These are phyloP conservation scores for Elysia crispata DNA, from an alignment of 2,888 invertebrate genomes.

Conservation along the genomic window DNA sequence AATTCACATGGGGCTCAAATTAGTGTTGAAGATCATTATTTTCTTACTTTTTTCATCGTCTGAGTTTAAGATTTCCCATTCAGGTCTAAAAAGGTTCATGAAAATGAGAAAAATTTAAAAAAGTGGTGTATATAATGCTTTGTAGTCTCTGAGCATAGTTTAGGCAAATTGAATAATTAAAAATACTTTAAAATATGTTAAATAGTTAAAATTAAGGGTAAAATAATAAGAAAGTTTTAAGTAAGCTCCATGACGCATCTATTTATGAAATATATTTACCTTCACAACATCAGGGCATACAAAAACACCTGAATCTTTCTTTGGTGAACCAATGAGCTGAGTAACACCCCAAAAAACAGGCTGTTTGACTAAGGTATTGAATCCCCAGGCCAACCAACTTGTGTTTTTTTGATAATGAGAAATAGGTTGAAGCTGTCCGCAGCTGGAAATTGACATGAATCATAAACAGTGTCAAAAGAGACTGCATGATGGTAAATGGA, in stretches of 20 bases:
- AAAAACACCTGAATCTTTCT: constrained; percentile 36
- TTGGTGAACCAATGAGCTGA: constrained; percentile 38
- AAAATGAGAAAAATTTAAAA: no score
- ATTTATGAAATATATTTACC: constrained; percentile 34
- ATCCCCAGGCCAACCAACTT: constrained; percentile 55
- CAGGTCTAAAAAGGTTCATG: no score
- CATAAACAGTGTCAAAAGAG: neutral
- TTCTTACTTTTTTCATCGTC: no score
- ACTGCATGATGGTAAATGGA: no score
- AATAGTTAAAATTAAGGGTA: no score
- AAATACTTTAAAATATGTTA: no score
- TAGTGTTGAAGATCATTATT: no score
- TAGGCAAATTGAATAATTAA: no score
- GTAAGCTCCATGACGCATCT: neutral
- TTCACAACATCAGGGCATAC: constrained; percentile 51
- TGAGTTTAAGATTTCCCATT: no score
- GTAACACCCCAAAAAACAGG: constrained; percentile 53
- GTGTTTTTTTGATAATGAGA: constrained; percentile 37
- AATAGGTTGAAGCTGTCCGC: constrained; percentile 40
- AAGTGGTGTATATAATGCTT: no score
- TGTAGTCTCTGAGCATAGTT: no score
- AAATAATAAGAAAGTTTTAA: neutral
- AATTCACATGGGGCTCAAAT: no score
- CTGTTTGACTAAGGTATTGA: constrained; percentile 50
- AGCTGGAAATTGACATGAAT: constrained; percentile 44